Conservation (phyloP, 2,797 vertebrate species). For the Enteromius treurensis region DNA sequence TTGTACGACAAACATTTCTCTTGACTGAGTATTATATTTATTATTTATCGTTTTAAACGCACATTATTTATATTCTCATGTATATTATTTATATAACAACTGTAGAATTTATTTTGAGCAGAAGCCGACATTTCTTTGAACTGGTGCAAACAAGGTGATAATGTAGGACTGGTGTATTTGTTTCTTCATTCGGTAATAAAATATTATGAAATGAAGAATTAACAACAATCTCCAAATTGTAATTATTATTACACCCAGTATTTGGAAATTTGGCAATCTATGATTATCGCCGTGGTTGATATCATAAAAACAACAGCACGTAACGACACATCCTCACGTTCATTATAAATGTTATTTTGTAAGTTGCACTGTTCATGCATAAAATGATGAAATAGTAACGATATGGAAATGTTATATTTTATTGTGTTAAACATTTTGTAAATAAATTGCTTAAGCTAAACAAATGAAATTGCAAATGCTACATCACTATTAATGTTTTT, state of each 20-base stretch:
- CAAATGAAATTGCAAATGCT: constrained; percentile 30
- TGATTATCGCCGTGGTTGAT: constrained; percentile 53
- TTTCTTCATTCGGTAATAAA: constrained; percentile 71
- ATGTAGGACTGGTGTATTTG: constrained; percentile 86
- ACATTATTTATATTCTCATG: constrained; percentile 99
- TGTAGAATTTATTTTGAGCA: constrained; percentile 87
- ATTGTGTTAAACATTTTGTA: constrained; percentile 89
- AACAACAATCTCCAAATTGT: constrained; percentile 44
- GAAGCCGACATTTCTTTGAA: constrained; percentile 77
- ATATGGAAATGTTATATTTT: constrained; percentile 90
- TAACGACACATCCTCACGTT: constrained; percentile 74
- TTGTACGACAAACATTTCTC: constrained; percentile 85
- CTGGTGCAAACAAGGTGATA: constrained; percentile 82
- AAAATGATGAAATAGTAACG: constrained; percentile 81
- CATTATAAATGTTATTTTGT: constrained; percentile 75
- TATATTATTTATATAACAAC: constrained; percentile 93
- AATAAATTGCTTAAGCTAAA: constrained; percentile 86
- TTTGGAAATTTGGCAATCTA: constrained; percentile 45
- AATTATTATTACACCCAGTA: constrained; percentile 17
- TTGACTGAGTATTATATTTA: constrained; percentile 90
- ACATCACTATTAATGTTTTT: constrained; percentile 53
- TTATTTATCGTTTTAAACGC: constrained; percentile 94
- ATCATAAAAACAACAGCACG: constrained; percentile 73
- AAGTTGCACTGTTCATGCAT: constrained; percentile 75
- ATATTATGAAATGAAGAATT: constrained; percentile 56